Percentiles rank a stretch among this genome's conserved stretches.
phyloP scores from a whole-genome alignment of 2,888 invertebrate genomes.

The Hofmannophila pseudospretella region DNA sequence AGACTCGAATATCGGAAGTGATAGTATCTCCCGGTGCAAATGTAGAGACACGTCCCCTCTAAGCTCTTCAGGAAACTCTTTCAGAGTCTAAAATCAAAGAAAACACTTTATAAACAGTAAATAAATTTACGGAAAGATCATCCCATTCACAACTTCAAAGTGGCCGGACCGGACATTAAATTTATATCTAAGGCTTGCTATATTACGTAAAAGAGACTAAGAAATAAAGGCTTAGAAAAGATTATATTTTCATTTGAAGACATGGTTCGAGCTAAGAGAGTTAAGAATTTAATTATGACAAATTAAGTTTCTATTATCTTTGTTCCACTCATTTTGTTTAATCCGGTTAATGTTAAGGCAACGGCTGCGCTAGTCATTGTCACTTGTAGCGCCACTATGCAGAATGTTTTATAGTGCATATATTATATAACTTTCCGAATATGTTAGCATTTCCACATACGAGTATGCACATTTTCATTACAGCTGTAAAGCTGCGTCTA shows the following conservation, averaged over 20 bases:
- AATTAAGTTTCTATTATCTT: slow-evolving; percentile 31
- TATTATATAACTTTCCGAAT: no score
- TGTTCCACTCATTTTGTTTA: slow-evolving; percentile 34
- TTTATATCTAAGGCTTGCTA: slow-evolving; percentile 13
- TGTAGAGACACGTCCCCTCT: slow-evolving; percentile 97
- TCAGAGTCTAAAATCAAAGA: slow-evolving; percentile 84
- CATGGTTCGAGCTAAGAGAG: slow-evolving; percentile 19
- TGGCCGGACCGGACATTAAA: slow-evolving; percentile 17
- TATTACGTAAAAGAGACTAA: slow-evolving; percentile 13
- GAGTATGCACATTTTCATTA: no score
- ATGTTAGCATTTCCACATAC: no score
- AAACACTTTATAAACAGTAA: slow-evolving; percentile 4
- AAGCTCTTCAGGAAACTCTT: slow-evolving; percentile 97
- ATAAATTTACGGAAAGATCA: slow-evolving; percentile 5
- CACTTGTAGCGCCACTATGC: no score
- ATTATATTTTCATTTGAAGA: slow-evolving; percentile 20
- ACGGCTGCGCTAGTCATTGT: no score
- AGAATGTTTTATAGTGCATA: no score
- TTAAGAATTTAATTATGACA: slow-evolving; percentile 20
- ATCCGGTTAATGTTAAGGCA: slow-evolving; percentile 10
- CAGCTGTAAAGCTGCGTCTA: no score
- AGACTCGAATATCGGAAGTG: slow-evolving; percentile 95
- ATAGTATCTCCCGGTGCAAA: slow-evolving; percentile 94
- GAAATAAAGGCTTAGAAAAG: slow-evolving; percentile 20
- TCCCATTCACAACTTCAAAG: slow-evolving; percentile 17